Base-by-base conservation (phyloP, 2,797 vertebrate species). In the Megaceryle alcyon region DNA sequence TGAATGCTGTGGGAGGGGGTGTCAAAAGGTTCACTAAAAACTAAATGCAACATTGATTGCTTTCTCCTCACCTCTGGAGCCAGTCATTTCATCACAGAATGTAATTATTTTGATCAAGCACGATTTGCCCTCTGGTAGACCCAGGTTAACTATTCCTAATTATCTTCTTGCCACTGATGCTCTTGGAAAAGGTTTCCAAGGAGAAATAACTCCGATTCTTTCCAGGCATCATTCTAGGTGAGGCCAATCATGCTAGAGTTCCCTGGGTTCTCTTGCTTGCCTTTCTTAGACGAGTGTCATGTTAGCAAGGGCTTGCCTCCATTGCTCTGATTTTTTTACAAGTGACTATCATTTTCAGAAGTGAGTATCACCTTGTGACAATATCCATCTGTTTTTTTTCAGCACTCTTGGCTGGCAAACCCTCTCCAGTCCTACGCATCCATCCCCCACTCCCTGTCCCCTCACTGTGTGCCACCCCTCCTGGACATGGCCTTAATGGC, bases 391-490 rank as follows among this genome's bases (percentile, higher is more conserved):
- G 6, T 4, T 17, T 44, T 29, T 54, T 51, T 70, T 43, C 48
- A 71, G 23, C 17, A 10, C 0, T 68, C 28, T 51, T 71, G 53
- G 61, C 61, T 71, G 53, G 61, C 61, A 71, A 64, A 21, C 28
- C 37, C 72, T 43, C 0, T 15, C 6, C 43, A 5, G 0, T 15
- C 20, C 25, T 69, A 17, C 15, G 39, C 44, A 3, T 51, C 76
- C 22, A 8, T 48, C 46, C 13, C 68, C 39, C 33, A 10, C 59
- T 49, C 3, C 0, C 31, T 57, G 54, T 7, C 39, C 16, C 54
- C 31, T 57, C 54, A 9, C 31, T 9, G 18, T 33, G 17, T 17
- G 10, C 59, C 26, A 3, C 26, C 57, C 12, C 23, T 82, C n/a
- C n/a, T 26, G 37, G n/a, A 22, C 25, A 10, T 20, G 23, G 2